Conservation (phyloP, 2,113 vertebrate genomes). For the Actinemys pallida region DNA sequence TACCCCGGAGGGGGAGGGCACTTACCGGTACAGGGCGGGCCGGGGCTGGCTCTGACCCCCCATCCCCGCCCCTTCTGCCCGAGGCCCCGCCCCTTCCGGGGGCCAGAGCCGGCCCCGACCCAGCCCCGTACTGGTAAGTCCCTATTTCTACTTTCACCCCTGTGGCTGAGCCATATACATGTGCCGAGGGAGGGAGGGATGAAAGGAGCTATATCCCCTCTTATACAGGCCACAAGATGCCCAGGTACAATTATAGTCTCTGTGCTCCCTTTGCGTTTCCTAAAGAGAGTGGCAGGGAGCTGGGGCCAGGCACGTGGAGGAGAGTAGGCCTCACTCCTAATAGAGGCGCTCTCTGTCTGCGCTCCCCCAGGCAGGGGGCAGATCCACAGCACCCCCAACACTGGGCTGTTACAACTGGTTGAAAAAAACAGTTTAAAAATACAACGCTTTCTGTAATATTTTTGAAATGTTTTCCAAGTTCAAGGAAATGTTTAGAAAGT, state of each 20-base stretch:
- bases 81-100: no score
- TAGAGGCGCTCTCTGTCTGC: neutral
- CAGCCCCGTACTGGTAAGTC: no score
- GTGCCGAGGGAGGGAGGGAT: neutral
- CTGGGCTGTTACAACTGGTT: no score
- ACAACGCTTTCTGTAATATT: neutral
- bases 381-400: neutral
- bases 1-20: no score
- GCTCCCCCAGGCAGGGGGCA: neutral
- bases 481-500: neutral
- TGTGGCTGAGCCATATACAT: neutral
- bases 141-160: no score
- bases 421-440: neutral
- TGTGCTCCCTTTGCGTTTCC: neutral
- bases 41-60: no score
- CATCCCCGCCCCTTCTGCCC: no score
- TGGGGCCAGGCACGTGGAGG: neutral
- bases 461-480: neutral
- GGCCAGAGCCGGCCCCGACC: no score
- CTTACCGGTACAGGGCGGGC: no score
- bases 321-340: neutral
- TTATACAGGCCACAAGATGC: neutral
- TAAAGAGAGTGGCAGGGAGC: neutral
- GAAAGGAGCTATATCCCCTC: neutral
- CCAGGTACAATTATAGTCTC: neutral